Evolutionary conservation across 2,888 invertebrate genomes (phyloP).

Genomic region (Epirrhoe alternata): DNA sequence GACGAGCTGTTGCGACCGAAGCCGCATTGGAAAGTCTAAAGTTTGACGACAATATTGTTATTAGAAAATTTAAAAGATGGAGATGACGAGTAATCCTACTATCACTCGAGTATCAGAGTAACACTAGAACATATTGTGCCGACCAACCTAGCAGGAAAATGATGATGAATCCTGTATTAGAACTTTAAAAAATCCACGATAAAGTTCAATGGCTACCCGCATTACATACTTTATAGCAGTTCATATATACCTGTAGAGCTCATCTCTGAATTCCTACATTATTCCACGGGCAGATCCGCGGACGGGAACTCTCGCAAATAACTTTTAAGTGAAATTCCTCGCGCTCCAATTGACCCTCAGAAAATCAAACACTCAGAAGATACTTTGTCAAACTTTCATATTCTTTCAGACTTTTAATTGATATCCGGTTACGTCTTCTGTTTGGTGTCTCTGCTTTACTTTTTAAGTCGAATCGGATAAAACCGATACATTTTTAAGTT

Average conservation of each 20-base stretch:
- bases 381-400: constrained; percentile 29
- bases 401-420: constrained; percentile 22
- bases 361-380: constrained; percentile 25
- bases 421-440: constrained; percentile 4
- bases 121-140: too few species aligned
- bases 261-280: background rate
- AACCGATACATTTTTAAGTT: background rate
- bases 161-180: too few species aligned
- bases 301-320: constrained; percentile 17
- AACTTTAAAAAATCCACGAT: too few species aligned
- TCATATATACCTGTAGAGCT: background rate
- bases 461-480: background rate
- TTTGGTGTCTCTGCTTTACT: background rate
- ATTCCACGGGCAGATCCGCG: background rate
- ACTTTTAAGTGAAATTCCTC: constrained; percentile 46
- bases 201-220: too few species aligned
- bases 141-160: too few species aligned
- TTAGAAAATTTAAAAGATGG: too few species aligned
- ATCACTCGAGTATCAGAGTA: too few species aligned
- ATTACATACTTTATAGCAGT: background rate
- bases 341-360: constrained; percentile 15
- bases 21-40: too few species aligned
- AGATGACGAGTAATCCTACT: too few species aligned
- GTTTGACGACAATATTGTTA: too few species aligned
- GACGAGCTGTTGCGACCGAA: background rate